These are phyloP conservation scores for Bovichtus diacanthus DNA, from an alignment of 2,797 vertebrate genomes.

Conservation along the genomic window DNA sequence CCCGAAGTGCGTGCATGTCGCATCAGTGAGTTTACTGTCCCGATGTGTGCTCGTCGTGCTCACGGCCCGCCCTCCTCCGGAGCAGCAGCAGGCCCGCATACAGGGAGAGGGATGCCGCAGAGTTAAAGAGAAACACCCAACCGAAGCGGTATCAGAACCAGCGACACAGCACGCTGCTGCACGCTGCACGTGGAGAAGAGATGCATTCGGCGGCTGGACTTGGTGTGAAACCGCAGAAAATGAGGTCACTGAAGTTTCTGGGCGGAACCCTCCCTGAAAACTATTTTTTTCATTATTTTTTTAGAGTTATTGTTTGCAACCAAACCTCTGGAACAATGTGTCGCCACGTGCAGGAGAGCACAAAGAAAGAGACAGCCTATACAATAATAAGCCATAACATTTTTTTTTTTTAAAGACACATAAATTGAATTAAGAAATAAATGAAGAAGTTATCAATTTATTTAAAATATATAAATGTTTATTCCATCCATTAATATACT, in stretches of 20 bases:
- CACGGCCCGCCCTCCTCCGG: conserved; percentile 74
- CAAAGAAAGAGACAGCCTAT: not conserved
- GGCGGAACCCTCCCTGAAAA: not conserved
- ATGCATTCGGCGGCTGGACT: not conserved
- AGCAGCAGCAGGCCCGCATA: conserved; percentile 63
- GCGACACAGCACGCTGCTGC: too few relatives aligned
- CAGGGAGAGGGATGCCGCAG: conserved; percentile 70
- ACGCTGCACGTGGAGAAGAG: too few relatives aligned
- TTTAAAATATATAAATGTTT: not conserved
- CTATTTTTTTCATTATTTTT: not conserved
- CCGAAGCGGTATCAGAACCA: conserved; percentile 1
- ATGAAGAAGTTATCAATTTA: too few relatives aligned
- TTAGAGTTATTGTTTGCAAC: not conserved
- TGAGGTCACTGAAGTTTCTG: not conserved
- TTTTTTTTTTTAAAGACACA: too few relatives aligned
- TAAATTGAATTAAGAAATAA: not conserved
- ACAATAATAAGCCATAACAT: too few relatives aligned
- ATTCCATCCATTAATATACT: not conserved
- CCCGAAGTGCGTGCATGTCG: conserved; percentile 39
- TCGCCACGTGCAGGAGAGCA: not conserved
- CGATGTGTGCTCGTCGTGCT: conserved; percentile 60
- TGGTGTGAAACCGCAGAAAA: not conserved
- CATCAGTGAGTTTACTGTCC: conserved; percentile 59
- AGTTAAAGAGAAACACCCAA: conserved; percentile 80
- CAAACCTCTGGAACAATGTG: not conserved